Evolutionary conservation across 1,140 invertebrate species (phyloP), one percentile per base, ranked within the genome.

Genomic region (Aethina tumida): DNA sequence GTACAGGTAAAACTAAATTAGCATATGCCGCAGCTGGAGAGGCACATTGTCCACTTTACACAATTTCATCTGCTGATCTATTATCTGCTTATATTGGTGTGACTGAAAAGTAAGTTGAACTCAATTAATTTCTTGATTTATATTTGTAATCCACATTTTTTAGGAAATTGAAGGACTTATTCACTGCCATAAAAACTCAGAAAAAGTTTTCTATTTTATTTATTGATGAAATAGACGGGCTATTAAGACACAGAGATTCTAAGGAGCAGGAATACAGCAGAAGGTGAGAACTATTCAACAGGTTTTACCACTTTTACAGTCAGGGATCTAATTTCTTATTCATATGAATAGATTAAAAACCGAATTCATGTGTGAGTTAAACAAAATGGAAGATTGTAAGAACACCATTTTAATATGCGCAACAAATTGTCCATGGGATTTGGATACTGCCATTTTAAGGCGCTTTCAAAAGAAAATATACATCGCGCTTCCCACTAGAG

Each of bases 1-100:
- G 81, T 6, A 80, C 75, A 19, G 79, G 79, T 2, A 84, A 84
- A 60, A 82, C 80, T 2, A 55, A 73, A 16, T 45, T 83, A 15
- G 76, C 72, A 3, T 64, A 71, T 17, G 74, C 73, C 10, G 39
- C 74, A 19, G 69, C 71, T 6, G 58, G 53, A 3, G 73, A 81
- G 55, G 54, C 67, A 53, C 37, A 58, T 43, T 43, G 67, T 12
- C 53, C 56, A 3, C 66, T 74, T 24, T 70, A 70, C 50, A 64
- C 55, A 45, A 59, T 74, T n/a, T 69, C 71, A 7, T 64, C 66
- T 45, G 60, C 67, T 12, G 65, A 71, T 55, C 56, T 76, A 3
- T 45, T 74, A 9, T 75, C 71, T 3, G 53, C 58, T 20, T 74
- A 67, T 65, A 53, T 74, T 20, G 74, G 74, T 24, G 63, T 73